Conservation (phyloP, 2,888 invertebrate genomes). For the Andrena marginata region DNA sequence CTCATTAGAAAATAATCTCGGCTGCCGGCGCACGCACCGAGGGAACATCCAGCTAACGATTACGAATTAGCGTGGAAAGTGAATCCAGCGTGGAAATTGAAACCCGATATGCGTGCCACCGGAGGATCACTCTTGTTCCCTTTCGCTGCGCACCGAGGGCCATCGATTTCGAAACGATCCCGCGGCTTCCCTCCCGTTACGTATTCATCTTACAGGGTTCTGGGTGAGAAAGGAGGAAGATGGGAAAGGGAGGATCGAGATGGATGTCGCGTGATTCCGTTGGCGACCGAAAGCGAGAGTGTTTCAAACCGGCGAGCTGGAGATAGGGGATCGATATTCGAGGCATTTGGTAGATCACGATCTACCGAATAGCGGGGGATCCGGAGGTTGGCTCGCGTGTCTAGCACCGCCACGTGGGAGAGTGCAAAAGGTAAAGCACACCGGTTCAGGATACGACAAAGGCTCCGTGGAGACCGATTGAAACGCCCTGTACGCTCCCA, state of each 20-base stretch:
- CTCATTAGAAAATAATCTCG: constrained; percentile 62
- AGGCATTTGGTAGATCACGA: constrained; percentile 50
- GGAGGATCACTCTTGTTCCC: constrained; percentile 11
- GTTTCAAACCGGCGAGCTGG: not conserved
- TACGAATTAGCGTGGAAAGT: constrained; percentile 54
- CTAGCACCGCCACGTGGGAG: constrained; percentile 39
- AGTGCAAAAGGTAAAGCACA: constrained; percentile 48
- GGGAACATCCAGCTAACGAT: constrained; percentile 40
- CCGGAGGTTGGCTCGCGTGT: constrained; percentile 26
- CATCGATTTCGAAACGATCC: constrained; percentile 3
- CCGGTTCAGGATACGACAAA: constrained; percentile 44
- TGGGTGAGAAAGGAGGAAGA: constrained; percentile 2
- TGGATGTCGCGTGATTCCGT: not conserved
- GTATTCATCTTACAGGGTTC: not conserved
- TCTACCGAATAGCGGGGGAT: constrained; percentile 34
- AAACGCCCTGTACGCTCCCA: constrained; percentile 60
- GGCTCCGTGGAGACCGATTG: constrained; percentile 51
- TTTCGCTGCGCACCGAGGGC: not conserved
- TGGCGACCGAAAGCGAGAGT: not conserved
- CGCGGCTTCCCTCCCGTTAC: not conserved
- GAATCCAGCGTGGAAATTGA: constrained; percentile 44
- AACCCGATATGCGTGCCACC: constrained; percentile 35
- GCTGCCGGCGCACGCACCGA: constrained; percentile 26
- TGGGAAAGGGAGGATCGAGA: not conserved
- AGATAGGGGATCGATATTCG: constrained; percentile 6